Evolutionary conservation across 2,113 vertebrate species (phyloP), one percentile per base, ranked within the genome.

Genomic region (Pionites leucogaster): DNA sequence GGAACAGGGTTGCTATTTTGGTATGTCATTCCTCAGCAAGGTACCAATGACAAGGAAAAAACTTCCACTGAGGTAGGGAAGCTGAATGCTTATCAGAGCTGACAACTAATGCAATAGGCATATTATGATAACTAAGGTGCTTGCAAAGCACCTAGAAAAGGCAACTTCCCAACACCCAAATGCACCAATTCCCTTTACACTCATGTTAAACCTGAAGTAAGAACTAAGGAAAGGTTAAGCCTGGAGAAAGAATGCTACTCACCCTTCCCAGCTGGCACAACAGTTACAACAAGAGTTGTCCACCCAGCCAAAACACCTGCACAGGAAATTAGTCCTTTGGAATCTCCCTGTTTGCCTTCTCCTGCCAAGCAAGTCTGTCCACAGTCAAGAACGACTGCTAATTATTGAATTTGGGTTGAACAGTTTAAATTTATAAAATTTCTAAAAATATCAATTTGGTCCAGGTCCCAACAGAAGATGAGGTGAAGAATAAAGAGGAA

Each of bases 361-460:
- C 46, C 62, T 94, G 94, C 93, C 93, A 93, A 95, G 77, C 35
- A 79, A 92, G 37, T 49, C 92, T 95, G 72, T 62, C 69, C 47
- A 78, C 65, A 84, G 83, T 87, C 74, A 84, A 88, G 69, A 93
- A 76, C 82, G 89, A 91, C 69, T 71, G 86, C 91, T 92, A 91
- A 91, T 91, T 87, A 79, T 13, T 97, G 35, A 89, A 82, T 79
- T 76, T 85, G 81, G 33, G 78, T 87, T 84, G 35, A 95, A 86
- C 25, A 84, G 72, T 49, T 91, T 91, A 49, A 82, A 85, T 76
- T 69, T 31, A 49, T 57, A 82, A 69, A 47, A 80, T 57, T 79
- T 90, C 84, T 31, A 79, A 90, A 95, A 94, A 76, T 82, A 92
- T 17, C 67, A 23, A 0, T 72, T 85, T 82, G 57, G 62, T 87